Conservation (phyloP, 64 coral and sea anemone genomes). For the Trachythela sp. region DNA sequence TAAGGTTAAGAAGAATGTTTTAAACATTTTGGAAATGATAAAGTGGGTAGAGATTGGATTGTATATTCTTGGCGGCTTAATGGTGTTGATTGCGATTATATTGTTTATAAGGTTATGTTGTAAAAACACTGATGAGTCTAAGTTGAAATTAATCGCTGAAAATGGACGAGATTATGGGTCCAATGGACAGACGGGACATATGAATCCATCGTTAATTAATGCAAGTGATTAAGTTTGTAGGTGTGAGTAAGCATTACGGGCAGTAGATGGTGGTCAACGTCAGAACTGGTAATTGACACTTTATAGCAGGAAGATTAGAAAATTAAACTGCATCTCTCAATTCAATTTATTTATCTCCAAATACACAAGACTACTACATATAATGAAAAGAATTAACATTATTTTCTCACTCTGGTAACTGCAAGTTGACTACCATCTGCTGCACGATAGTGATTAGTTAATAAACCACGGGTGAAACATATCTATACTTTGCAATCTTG, state of each 20-base stretch:
- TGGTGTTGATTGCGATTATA: constrained; percentile 54
- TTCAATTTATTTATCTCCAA: too few species aligned
- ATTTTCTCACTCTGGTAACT: too few species aligned
- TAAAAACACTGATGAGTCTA: constrained; percentile 46
- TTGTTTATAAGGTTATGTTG: constrained; percentile 34
- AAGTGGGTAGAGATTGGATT: constrained; percentile 67
- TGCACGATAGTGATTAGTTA: neutral
- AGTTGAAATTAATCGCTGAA: constrained; percentile 7
- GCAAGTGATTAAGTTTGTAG: neutral
- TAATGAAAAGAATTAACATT: too few species aligned
- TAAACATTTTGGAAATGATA: constrained; percentile 57
- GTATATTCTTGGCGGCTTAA: constrained; percentile 60
- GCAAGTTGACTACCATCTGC: too few species aligned
- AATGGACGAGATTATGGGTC: constrained; percentile 16
- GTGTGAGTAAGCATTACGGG: neutral
- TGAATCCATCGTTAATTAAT: constrained; percentile 7
- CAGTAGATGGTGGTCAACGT: too few species aligned
- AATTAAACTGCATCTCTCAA: too few species aligned
- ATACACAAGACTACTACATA: too few species aligned
- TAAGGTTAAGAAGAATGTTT: constrained; percentile 64
- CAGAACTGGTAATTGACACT: too few species aligned
- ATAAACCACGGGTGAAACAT: neutral
- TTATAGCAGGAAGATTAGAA: too few species aligned
- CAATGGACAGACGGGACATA: neutral
- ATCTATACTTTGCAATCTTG: neutral